These are phyloP conservation scores for Macropodus opercularis DNA, from an alignment of 2,797 vertebrate species.

Conservation along the genomic window DNA sequence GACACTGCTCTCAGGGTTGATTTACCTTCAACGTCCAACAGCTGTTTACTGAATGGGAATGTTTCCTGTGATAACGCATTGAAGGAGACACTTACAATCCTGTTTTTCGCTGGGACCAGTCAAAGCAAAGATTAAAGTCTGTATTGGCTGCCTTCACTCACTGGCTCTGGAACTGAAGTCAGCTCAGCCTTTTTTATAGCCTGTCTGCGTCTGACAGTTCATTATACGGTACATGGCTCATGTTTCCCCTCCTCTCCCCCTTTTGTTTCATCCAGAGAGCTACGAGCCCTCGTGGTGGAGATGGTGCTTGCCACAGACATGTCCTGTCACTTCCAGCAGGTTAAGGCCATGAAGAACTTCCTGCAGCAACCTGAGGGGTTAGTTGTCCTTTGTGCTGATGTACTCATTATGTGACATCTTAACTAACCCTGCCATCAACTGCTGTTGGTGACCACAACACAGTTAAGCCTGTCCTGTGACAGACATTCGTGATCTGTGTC, in stretches of 20 bases:
- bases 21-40: slow-evolving; percentile 42
- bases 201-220: slow-evolving; percentile 27
- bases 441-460: slow-evolving; percentile 38
- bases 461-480: slow-evolving; percentile 46
- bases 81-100: slow-evolving; percentile 38
- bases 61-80: slow-evolving; percentile 28
- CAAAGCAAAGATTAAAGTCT: slow-evolving; percentile 36
- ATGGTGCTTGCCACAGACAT: slow-evolving; percentile 99
- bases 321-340: slow-evolving; percentile 99
- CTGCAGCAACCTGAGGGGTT: slow-evolving; percentile 96
- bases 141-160: slow-evolving; percentile 29
- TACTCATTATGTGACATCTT: slow-evolving; percentile 32
- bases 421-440: slow-evolving; percentile 38
- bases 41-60: slow-evolving; percentile 27
- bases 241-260: slow-evolving; percentile 1
- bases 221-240: slow-evolving; percentile 13
- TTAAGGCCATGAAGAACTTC: slow-evolving; percentile 97
- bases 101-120: slow-evolving; percentile 28
- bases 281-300: slow-evolving; percentile 94
- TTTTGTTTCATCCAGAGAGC: slow-evolving; percentile 83
- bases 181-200: slow-evolving; percentile 17
- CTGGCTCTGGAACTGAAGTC: slow-evolving; percentile 27
- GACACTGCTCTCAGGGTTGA: slow-evolving; percentile 3
- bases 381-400: slow-evolving; percentile 65
- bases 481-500: slow-evolving; percentile 21